Evolutionary conservation across 2,797 vertebrate genomes (phyloP).

Genomic region (Anas georgica): DNA sequence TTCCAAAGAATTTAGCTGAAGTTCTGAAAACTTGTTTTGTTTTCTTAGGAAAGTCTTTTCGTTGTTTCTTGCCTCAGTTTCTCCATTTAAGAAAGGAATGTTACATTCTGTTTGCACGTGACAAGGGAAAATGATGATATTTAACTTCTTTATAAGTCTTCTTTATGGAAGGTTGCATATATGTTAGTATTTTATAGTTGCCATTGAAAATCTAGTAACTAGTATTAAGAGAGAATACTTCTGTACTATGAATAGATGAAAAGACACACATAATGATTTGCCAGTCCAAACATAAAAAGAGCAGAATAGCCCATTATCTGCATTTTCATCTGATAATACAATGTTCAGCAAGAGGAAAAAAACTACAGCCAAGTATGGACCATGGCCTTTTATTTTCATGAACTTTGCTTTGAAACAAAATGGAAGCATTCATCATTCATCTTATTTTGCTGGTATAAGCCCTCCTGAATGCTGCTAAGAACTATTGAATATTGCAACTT

Average conservation of each 20-base stretch:
- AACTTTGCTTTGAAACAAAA: slow-evolving; percentile 36
- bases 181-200: background rate
- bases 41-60: background rate
- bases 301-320: slow-evolving; percentile 9
- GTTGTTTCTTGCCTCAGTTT: background rate
- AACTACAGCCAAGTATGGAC: background rate
- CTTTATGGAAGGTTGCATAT: background rate
- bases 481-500: slow-evolving; percentile 12
- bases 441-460: background rate
- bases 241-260: background rate
- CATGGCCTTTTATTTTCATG: background rate
- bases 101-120: background rate
- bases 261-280: slow-evolving; percentile 11
- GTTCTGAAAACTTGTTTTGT: rapidly evolving
- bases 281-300: background rate
- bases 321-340: background rate
- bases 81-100: background rate
- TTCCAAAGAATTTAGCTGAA: background rate
- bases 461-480: background rate
- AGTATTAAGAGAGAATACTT: background rate
- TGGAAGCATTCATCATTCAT: background rate
- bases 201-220: background rate
- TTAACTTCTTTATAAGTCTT: background rate
- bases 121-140: background rate
- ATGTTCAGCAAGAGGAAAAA: background rate